Evolutionary conservation across 2,797 vertebrate genomes (phyloP), one percentile per base, ranked within the genome.

Genomic region (Sebastes variabilis): DNA sequence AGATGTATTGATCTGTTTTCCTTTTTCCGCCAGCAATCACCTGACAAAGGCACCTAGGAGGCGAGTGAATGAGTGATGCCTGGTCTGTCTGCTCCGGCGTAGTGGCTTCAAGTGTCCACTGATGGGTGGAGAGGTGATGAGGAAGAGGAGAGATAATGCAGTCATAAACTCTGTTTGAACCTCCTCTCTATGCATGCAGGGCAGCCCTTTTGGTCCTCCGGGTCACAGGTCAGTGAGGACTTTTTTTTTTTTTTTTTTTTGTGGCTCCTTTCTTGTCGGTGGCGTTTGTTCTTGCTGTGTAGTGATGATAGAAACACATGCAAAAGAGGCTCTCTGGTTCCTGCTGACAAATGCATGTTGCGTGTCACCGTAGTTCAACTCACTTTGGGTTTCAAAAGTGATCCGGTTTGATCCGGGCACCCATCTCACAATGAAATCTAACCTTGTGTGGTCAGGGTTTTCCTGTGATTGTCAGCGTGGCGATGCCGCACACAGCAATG

Each of bases 1-100:
- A 96, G 95, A 96, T 96, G 95, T 95, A 96, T 96, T 96, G 96
- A 96, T 96, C 95, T 96, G 95, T 96, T 96, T 96, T 95, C 94
- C 94, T 96, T 96, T 96, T 96, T 96, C 94, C 84, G 86, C 93
- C 94, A 96, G 96, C 95, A 96, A 95, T 96, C 95, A 96, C 96
- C 95, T 96, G 96, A 96, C 96, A 96, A 95, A 95, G 94, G 95
- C 95, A 95, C 92, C 93, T 95, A 94, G 93, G 94, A 95, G 94
- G 92, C 84, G 83, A 92, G 90, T 94, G 94, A 95, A 92, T 96
- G 96, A 96, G 91, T 95, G 95, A 96, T 96, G 94, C 92, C 92
- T 75, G 88, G 89, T 87, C 89, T 85, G 91, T 93, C 90, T 91
- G 93, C 93, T 83, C 87, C 61, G 62, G 83, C 62, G 72, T 75